Base-by-base conservation (phyloP, 2,888 invertebrate genomes). In the Andrena haemorrhoa region DNA sequence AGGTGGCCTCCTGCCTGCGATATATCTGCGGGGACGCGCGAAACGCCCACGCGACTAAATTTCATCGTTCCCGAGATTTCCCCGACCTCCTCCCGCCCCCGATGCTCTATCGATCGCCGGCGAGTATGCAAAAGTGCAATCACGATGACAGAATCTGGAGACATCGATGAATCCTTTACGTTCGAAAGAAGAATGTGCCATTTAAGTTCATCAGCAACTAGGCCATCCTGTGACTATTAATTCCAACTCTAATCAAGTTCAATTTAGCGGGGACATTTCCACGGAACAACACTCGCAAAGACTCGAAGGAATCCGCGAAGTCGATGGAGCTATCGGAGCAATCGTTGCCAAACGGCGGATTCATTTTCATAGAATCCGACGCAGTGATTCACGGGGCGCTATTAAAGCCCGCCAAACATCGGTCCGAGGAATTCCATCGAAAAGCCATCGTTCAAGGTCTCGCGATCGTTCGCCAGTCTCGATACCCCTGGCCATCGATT, bases 381-480 rank as follows among this genome's bases (percentile, higher is more conserved):
- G 26, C 33, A 64, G 10, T 20, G 53, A 69, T 79, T 23, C 47
- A 16, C 26, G 68, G 41, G 56, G 23, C 53, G 70, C 47, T 66
- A 47, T 71, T 56, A 26, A 75, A 64, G 63, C 58, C 23, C 47
- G 58, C 23, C 56, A n/a, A 49, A 33, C 16, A 31, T 16, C 23
- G 41, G 60, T 65, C 31, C 56, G 10, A 29, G 65, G 64, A 60
- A 76, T 79, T 64, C 58, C 64, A 23, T 70, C 35, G 64, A 10
- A 58, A 56, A 29, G 63, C 58, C 29, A 79, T 64, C 69, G 58
- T 79, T 70, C 79, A 76, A 76, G 79, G 79, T 70, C 64, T 8
- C 31, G n/a, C 23, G 64, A 79, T 79, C 64, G 69, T 76, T 76
- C 35, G 49, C 49, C 76, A 79, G 63, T 79, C 41, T 16, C 79